These are phyloP conservation scores for Drosophila sechellia DNA, from an alignment of 1,140 invertebrate genomes.

Conservation along the genomic window DNA sequence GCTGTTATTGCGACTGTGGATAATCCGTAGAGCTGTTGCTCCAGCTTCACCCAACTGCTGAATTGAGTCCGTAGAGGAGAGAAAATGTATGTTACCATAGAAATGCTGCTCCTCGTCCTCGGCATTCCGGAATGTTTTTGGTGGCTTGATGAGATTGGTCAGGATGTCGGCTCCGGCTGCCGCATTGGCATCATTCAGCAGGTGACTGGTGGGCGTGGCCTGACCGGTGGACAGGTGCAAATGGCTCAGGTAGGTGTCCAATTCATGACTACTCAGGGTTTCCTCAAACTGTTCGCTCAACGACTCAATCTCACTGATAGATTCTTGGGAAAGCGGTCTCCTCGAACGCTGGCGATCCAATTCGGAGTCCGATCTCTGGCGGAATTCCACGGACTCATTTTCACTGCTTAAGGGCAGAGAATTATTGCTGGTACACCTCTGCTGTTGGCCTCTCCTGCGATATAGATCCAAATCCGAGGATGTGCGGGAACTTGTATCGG, in stretches of 20 bases:
- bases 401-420: slow-evolving; percentile 72
- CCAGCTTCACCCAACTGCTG: slow-evolving; percentile 54
- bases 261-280: slow-evolving; percentile 85
- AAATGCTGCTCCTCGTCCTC: slow-evolving; percentile 77
- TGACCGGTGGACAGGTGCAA: slow-evolving; percentile 82
- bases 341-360: slow-evolving; percentile 89
- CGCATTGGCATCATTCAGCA: slow-evolving; percentile 54
- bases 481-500: slow-evolving; percentile 81
- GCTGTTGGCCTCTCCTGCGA: slow-evolving; percentile 66
- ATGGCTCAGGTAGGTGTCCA: slow-evolving; percentile 88
- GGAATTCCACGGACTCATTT: slow-evolving; percentile 85
- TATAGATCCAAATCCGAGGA: slow-evolving; percentile 82
- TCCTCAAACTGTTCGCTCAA: slow-evolving; percentile 87
- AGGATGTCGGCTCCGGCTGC: slow-evolving; percentile 49
- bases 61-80: slow-evolving; percentile 81
- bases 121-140: slow-evolving; percentile 76
- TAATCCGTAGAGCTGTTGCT: slow-evolving; percentile 53
- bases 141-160: slow-evolving; percentile 80
- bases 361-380: slow-evolving; percentile 85
- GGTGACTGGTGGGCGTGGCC: slow-evolving; percentile 50
- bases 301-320: slow-evolving; percentile 87
- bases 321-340: slow-evolving; percentile 89
- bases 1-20: slow-evolving; percentile 82
- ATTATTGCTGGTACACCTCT: slow-evolving; percentile 71
- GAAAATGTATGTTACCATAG: slow-evolving; percentile 82